Conservation (phyloP, 1,140 invertebrate genomes). For the Apocrypta bakeri region DNA sequence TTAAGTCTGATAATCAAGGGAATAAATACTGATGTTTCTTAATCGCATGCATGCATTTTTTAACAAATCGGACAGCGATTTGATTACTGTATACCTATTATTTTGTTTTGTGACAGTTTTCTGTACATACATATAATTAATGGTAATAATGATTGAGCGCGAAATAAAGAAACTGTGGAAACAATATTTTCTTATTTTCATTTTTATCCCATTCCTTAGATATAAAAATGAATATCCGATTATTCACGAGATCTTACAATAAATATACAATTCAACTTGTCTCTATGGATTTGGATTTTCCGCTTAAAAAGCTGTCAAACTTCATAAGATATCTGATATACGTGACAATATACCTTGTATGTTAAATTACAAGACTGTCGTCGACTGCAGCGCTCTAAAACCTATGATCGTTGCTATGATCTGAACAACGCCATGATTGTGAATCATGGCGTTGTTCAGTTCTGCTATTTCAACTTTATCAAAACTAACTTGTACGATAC, state of each 20-base stretch:
- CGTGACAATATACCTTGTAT: background rate
- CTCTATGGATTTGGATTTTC: no score
- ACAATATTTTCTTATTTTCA: slow-evolving; percentile 48
- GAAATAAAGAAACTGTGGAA: slow-evolving; percentile 71
- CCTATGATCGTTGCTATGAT: no score
- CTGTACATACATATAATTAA: slow-evolving; percentile 69
- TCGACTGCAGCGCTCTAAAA: slow-evolving; percentile 14
- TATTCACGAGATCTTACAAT: no score
- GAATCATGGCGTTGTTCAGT: slow-evolving; percentile 56
- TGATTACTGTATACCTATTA: slow-evolving; percentile 29
- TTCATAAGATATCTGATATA: no score
- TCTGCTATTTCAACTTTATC: slow-evolving; percentile 49
- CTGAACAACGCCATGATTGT: no score
- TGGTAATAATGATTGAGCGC: slow-evolving; percentile 66
- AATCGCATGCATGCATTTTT: slow-evolving; percentile 37
- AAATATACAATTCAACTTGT: no score
- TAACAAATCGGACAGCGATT: slow-evolving; percentile 7
- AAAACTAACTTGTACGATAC: slow-evolving; percentile 49
- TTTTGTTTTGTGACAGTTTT: slow-evolving; percentile 67
- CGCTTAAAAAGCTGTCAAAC: background rate
- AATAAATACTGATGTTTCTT: slow-evolving; percentile 36
- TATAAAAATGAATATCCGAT: no score
- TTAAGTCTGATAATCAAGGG: slow-evolving; percentile 37
- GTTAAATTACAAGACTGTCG: background rate
- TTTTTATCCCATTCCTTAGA: background rate